Conservation (phyloP, 2,797 vertebrate genomes). For the Intellagama lesueurii region DNA sequence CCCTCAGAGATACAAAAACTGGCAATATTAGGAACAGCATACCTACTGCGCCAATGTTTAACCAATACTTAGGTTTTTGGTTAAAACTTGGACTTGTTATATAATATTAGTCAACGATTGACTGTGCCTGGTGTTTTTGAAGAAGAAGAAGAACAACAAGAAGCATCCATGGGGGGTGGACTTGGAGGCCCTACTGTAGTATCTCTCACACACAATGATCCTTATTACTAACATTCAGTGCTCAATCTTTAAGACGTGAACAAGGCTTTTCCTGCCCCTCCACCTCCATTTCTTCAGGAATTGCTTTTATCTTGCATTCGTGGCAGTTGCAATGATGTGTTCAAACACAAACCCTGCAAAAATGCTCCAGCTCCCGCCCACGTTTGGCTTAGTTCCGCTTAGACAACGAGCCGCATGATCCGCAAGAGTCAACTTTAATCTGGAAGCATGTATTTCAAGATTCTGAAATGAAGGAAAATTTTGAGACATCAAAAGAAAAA, state of each 20-base stretch:
- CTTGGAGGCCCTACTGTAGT: too few species aligned
- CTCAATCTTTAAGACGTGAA: slow-evolving; percentile 38
- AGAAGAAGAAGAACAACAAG: too few species aligned
- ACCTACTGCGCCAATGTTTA: too few species aligned
- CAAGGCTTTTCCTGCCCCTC: slow-evolving; percentile 18
- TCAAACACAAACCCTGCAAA: slow-evolving; percentile 53
- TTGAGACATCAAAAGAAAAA: slow-evolving; percentile 57
- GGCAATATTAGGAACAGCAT: too few species aligned
- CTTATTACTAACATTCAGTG: too few species aligned
- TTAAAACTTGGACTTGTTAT: too few species aligned
- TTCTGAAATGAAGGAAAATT: slow-evolving; percentile 43
- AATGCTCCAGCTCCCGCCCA: slow-evolving; percentile 60
- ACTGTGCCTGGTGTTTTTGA: too few species aligned
- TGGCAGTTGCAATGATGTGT: slow-evolving; percentile 38
- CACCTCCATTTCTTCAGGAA: slow-evolving; percentile 17
- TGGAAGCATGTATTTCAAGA: slow-evolving; percentile 55
- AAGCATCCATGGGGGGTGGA: too few species aligned
- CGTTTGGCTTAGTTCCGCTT: slow-evolving; percentile 61
- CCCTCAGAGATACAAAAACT: too few species aligned
- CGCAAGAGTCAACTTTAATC: slow-evolving; percentile 57
- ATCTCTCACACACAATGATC: too few species aligned
- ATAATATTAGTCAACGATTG: too few species aligned
- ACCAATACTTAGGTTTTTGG: too few species aligned
- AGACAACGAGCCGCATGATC: slow-evolving; percentile 61
- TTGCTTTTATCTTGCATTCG: slow-evolving; percentile 61